These are phyloP conservation scores for Gryon sp. DNA, from an alignment of 1,140 invertebrate genomes.

Conservation along the genomic window DNA sequence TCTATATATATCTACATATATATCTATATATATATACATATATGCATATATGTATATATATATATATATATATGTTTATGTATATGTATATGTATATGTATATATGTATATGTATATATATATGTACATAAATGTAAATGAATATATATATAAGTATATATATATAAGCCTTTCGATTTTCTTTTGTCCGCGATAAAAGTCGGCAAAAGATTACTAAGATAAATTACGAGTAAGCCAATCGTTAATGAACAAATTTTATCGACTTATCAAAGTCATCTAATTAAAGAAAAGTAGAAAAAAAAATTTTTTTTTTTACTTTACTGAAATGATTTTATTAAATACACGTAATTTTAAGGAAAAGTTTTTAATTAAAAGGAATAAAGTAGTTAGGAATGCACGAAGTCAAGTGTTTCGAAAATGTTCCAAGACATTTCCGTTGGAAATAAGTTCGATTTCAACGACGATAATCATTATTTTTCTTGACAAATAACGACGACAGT, in stretches of 20 bases:
- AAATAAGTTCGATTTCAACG: slow-evolving; percentile 45
- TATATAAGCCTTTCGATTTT: slow-evolving; percentile 36
- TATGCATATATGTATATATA: no score
- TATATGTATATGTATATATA: no score
- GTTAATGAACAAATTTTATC: neutral
- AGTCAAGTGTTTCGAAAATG: no score
- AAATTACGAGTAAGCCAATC: slow-evolving; percentile 5
- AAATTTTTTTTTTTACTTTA: neutral
- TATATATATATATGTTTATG: no score
- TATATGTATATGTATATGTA: no score
- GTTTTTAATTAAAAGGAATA: no score
- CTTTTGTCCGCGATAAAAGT: slow-evolving; percentile 40
- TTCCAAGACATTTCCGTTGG: slow-evolving; percentile 34
- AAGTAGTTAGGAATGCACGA: no score
- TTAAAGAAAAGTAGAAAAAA: neutral
- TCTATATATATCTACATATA: no score
- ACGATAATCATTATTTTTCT: slow-evolving; percentile 50
- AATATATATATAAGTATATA: no score
- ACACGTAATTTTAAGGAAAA: no score
- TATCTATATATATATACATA: no score
- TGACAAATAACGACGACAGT: slow-evolving; percentile 55
- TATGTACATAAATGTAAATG: no score
- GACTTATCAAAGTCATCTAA: neutral
- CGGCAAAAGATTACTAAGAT: slow-evolving; percentile 25
- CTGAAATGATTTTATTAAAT: neutral